These are phyloP conservation scores for Heliconius ethilla DNA, from an alignment of 2,888 invertebrate genomes.

Conservation along the genomic window DNA sequence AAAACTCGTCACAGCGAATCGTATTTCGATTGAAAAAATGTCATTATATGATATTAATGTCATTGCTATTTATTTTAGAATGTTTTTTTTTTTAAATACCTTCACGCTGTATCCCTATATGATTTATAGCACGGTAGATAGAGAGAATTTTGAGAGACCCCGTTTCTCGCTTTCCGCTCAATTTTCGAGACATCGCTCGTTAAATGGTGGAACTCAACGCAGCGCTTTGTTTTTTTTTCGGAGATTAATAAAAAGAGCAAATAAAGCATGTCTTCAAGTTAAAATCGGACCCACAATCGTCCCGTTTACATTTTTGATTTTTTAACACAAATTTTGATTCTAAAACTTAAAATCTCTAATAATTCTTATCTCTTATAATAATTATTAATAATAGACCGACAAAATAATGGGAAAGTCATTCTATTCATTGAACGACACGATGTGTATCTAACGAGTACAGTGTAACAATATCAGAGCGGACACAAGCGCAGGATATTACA, in stretches of 20 bases:
- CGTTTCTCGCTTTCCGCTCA: no score
- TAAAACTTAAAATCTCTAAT: neutral
- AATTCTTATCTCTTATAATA: neutral
- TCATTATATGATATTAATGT: neutral
- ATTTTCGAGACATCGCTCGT: no score
- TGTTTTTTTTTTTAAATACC: neutral
- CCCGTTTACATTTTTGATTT: neutral
- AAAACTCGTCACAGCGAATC: neutral
- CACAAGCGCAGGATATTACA: conserved; percentile 35
- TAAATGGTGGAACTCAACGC: no score
- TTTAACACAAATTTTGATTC: neutral
- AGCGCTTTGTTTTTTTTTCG: no score
- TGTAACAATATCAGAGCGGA: conserved; percentile 31
- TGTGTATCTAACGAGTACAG: conserved; percentile 28
- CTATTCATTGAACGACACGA: conserved; percentile 21
- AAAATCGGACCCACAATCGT: no score
- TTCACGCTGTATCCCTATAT: neutral
- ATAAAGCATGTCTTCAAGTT: no score
- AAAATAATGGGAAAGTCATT: conserved; percentile 14
- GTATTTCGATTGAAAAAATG: no score
- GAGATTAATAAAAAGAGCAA: no score
- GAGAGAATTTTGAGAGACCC: neutral
- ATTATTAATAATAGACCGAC: neutral
- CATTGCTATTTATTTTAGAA: neutral
- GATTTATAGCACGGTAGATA: neutral